Conservation (phyloP, 2,113 vertebrate species). For the Castor canadensis region DNA sequence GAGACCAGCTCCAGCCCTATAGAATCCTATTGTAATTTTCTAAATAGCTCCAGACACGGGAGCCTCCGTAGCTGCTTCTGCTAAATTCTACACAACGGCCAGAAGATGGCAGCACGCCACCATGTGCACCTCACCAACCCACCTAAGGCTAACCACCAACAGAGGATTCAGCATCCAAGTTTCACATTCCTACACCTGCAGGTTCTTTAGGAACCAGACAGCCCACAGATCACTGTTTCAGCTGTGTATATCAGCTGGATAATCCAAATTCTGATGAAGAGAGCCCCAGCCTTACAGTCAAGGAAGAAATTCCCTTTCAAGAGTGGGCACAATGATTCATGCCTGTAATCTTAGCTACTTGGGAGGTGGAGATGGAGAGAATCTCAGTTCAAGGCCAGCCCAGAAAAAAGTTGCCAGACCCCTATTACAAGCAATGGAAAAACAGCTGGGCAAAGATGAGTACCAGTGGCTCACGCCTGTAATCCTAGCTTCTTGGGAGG, state of each 20-base stretch:
- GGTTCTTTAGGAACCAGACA: background rate
- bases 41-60: background rate
- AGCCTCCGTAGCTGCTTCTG: background rate
- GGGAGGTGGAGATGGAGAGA: too few relatives aligned
- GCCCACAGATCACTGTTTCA: background rate
- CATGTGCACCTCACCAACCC: background rate
- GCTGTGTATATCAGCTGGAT: background rate
- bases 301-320: background rate
- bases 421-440: too few relatives aligned
- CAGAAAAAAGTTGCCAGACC: too few relatives aligned
- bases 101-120: constrained; percentile 30
- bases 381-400: too few relatives aligned
- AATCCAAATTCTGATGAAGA: background rate
- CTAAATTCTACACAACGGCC: background rate
- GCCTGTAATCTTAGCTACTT: too few relatives aligned
- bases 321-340: too few relatives aligned
- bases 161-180: background rate
- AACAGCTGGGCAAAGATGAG: too few relatives aligned
- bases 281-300: background rate
- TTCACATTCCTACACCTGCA: background rate
- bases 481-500: too few relatives aligned
- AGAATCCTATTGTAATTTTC: background rate
- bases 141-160: background rate
- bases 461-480: too few relatives aligned
- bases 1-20: background rate